Percentiles rank a stretch among this genome's conserved stretches.
Evolutionary conservation across 2,113 vertebrate species (phyloP).

Genomic region (Daboia siamensis): DNA sequence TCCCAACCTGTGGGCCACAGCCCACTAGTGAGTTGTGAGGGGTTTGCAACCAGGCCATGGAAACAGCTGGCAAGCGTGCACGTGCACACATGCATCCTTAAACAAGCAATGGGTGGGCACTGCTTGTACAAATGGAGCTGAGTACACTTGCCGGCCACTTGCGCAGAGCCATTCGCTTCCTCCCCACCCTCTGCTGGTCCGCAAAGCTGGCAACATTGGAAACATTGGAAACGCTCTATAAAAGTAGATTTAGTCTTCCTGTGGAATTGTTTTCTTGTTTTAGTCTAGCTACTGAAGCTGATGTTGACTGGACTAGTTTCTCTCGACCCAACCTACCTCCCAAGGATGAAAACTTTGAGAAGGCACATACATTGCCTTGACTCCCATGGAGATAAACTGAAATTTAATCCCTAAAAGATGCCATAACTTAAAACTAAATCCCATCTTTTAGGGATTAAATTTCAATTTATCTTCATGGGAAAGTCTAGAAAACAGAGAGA

Average conservation of each 20-base stretch:
- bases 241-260: background rate
- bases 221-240: background rate
- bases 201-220: no score
- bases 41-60: no score
- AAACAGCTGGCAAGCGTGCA: no score
- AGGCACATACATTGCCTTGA: background rate
- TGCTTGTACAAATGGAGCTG: no score
- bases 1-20: no score
- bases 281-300: background rate
- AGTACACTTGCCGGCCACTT: no score
- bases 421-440: background rate
- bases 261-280: background rate
- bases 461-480: background rate
- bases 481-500: background rate
- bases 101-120: no score
- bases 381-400: background rate
- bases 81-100: no score
- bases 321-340: background rate
- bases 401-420: background rate
- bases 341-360: background rate
- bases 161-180: no score
- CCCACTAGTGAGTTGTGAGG: no score
- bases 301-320: background rate
- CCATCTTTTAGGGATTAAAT: background rate
- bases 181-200: no score